Evolutionary conservation across 2,113 vertebrate species (phyloP).

Genomic region (Pyrgilauda ruficollis): DNA sequence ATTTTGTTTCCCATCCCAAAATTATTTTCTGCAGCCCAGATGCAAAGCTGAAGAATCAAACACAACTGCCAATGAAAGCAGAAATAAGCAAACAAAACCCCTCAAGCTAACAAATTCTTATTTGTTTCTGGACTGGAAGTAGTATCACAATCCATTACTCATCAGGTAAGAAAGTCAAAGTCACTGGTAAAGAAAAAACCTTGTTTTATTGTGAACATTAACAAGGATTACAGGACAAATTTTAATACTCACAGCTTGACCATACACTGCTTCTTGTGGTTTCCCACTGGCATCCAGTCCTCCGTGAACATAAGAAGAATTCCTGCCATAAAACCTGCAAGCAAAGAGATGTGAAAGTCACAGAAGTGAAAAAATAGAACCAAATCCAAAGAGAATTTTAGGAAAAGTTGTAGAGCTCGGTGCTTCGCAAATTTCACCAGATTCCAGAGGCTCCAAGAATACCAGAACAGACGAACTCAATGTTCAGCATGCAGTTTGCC

Average conservation of each 20-base stretch:
- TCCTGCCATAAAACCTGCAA: constrained; percentile 94
- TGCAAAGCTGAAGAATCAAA: background rate
- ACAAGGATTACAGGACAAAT: background rate
- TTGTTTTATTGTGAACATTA: background rate
- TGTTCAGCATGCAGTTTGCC: background rate
- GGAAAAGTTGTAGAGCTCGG: background rate
- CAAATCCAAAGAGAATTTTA: background rate
- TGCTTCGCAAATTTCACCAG: background rate
- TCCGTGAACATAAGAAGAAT: constrained; percentile 96
- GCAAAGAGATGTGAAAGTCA: background rate
- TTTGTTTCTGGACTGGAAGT: background rate
- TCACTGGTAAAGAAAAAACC: background rate
- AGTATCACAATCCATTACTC: fast-evolving
- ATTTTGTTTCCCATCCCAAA: background rate
- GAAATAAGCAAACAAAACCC: background rate
- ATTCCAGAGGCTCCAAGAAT: background rate
- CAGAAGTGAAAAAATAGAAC: background rate
- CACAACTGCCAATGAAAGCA: background rate
- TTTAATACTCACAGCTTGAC: constrained; percentile 88
- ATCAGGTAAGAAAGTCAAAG: background rate
- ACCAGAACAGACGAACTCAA: background rate
- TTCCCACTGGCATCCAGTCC: constrained; percentile 93
- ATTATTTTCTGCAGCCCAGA: background rate
- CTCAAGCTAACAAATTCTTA: background rate
- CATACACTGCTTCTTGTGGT: constrained; percentile 93